Conservation (phyloP, 2,113 vertebrate species). For the rat (Rattus norvegicus) region DNA sequence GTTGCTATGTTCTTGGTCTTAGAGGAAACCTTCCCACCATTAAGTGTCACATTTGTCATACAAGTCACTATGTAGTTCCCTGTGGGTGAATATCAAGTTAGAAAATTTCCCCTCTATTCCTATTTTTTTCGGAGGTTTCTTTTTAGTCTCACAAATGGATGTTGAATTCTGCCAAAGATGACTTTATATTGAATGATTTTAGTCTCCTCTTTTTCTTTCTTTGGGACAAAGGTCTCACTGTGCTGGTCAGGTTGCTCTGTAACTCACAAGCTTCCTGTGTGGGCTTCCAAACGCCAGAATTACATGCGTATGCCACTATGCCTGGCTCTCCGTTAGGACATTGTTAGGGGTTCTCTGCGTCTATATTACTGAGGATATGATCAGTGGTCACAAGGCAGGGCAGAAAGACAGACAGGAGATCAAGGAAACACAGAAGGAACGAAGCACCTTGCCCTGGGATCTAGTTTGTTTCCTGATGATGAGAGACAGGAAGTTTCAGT, state of each 20-base stretch:
- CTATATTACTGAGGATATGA: background rate
- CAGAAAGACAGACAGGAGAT: background rate
- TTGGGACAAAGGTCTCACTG: no score
- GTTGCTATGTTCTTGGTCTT: background rate
- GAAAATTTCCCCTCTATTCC: background rate
- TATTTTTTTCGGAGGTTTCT: background rate
- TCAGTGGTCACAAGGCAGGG: background rate
- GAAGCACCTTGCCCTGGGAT: background rate
- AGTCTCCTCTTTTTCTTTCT: background rate
- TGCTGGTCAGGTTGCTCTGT: background rate
- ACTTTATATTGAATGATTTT: background rate
- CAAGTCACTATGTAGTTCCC: background rate
- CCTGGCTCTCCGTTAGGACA: slow-evolving; percentile 1
- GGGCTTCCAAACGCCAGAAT: background rate
- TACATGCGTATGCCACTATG: no score
- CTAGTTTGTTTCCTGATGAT: background rate
- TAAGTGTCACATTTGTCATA: background rate
- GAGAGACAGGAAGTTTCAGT: background rate
- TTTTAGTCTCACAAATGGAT: background rate
- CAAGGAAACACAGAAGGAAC: background rate
- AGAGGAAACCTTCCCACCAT: background rate
- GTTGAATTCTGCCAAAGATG: background rate
- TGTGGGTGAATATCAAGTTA: background rate
- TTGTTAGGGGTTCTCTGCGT: slow-evolving; percentile 9
- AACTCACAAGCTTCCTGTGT: background rate